Evolutionary conservation across 2,888 invertebrate genomes (phyloP).

Genomic region (Agrilus mali): DNA sequence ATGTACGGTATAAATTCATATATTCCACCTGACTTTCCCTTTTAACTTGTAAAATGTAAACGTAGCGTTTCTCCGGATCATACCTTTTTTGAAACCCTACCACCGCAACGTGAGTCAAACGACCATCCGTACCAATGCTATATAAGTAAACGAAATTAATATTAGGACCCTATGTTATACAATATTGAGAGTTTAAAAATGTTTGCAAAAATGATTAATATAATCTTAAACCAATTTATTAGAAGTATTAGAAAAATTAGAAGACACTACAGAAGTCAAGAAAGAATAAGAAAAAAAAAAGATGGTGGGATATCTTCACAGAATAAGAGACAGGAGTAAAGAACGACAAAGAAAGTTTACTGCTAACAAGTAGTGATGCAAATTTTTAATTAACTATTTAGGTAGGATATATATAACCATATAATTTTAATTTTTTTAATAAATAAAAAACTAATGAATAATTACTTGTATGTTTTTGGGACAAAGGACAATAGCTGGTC

Average conservation of each 20-base stretch:
- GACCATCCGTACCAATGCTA: constrained; percentile 82
- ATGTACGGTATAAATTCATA: constrained; percentile 82
- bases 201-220: too few relatives aligned
- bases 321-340: too few relatives aligned
- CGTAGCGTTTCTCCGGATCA: constrained; percentile 95
- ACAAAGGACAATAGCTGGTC: constrained; percentile 84
- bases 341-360: too few relatives aligned
- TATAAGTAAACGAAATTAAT: constrained; percentile 27
- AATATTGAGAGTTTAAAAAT: too few relatives aligned
- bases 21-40: constrained; percentile 78
- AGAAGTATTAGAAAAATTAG: too few relatives aligned
- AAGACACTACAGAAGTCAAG: too few relatives aligned
- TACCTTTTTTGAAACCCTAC: constrained; percentile 88
- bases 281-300: too few relatives aligned
- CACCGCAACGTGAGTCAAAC: constrained; percentile 72
- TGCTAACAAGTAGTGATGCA: too few relatives aligned
- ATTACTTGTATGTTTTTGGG: constrained; percentile 85
- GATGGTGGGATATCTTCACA: too few relatives aligned
- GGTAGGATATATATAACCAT: too few relatives aligned
- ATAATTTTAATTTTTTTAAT: constrained; percentile 6
- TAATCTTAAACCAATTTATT: too few relatives aligned
- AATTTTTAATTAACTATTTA: too few relatives aligned
- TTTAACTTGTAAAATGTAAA: constrained; percentile 75
- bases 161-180: not conserved
- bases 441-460: constrained; percentile 16